Evolutionary conservation across 2,888 invertebrate species (phyloP).

Genomic region (Eurytoma californica): DNA sequence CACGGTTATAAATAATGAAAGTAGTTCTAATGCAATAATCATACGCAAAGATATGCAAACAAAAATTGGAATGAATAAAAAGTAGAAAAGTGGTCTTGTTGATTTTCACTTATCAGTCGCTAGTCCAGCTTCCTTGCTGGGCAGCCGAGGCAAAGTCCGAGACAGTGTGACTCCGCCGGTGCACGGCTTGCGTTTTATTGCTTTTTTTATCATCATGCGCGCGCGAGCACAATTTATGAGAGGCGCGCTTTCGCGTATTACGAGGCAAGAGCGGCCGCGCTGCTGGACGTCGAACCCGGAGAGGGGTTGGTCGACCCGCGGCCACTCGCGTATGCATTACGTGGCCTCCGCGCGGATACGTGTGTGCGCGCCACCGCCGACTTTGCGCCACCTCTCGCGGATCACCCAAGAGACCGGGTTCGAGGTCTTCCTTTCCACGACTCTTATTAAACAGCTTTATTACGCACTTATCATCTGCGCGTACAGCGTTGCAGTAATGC

Average conservation of each 20-base stretch:
- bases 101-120: slow-evolving; percentile 30
- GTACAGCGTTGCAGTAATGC: too few relatives aligned
- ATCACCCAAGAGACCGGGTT: slow-evolving; percentile 34
- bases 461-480: not conserved
- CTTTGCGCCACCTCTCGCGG: not conserved
- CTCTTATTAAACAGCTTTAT: slow-evolving; percentile 34
- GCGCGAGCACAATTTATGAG: slow-evolving; percentile 47
- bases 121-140: not conserved
- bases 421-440: slow-evolving; percentile 24
- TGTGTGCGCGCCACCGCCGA: not conserved
- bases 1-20: too few relatives aligned
- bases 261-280: slow-evolving; percentile 14
- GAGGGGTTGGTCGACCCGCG: slow-evolving; percentile 50
- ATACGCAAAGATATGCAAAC: too few relatives aligned
- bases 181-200: slow-evolving; percentile 24
- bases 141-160: slow-evolving; percentile 19
- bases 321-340: slow-evolving; percentile 49
- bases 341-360: slow-evolving; percentile 22
- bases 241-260: slow-evolving; percentile 36
- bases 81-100: not conserved
- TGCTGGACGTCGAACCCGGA: slow-evolving; percentile 40
- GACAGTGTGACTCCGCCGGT: too few relatives aligned
- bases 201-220: slow-evolving; percentile 36
- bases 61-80: too few relatives aligned
- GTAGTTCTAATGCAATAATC: too few relatives aligned